Base-by-base conservation (phyloP, 2,888 invertebrate genomes). In the Drosophila leonis region DNA sequence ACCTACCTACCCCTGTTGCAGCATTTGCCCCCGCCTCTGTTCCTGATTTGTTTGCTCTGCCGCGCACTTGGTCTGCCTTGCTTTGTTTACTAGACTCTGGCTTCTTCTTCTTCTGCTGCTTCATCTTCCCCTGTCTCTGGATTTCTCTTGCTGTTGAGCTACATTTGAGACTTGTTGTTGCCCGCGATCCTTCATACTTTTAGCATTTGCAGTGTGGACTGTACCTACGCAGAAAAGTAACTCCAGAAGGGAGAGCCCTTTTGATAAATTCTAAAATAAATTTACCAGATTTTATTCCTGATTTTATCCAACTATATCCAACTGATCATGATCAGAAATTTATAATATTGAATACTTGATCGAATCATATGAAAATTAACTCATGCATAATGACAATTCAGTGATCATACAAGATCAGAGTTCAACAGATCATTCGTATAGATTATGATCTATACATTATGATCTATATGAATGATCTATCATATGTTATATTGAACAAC, bases 31-130 rank as follows among this genome's bases (percentile, higher is more conserved):
- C 57, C 18, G 13, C 13, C 18, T 29, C 35, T 33, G 65, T 59
- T 68, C 65, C 65, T 59, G 72, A 80, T 82, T 80, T 85, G 81
- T 88, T 85, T 88, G 78, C 80, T 61, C 29, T 62, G 57, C 42
- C 48, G 52, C 55, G 73, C 77, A 72, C 80, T 78, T 72, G 72
- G 72, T 13, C 37, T 60, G 59, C 44, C 52, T 37, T 27, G 57
- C 72, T 68, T 78, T 75, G 72, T 80, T 82, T 66, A 52, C 60
- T 64, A 56, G 46, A 27, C 69, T 73, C 61, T 67, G n/a, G 37
- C 12, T 64, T 27, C 49, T 35, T 42, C 27, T 56, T n/a, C n/a
- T n/a, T n/a, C n/a, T n/a, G n/a, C n/a, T n/a, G n/a, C n/a, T n/a
- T 35, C 27, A 41, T 60, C 69, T 71, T 56, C 65, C 49, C 42